These are phyloP conservation scores for Globodera ellingtonae DNA, from an alignment of 1,140 invertebrate species.

Conservation along the genomic window DNA sequence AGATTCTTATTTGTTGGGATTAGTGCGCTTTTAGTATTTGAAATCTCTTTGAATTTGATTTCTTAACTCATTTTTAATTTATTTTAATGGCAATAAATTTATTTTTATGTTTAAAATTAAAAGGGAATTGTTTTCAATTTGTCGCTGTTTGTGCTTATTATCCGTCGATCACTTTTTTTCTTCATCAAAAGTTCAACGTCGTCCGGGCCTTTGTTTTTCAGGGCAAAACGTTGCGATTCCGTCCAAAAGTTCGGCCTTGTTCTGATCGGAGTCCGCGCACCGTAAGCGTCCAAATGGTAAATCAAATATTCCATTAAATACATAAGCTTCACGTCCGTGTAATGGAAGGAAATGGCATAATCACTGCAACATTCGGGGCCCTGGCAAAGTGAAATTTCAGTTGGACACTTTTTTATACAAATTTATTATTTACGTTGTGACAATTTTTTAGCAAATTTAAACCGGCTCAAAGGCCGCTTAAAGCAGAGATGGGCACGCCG, in stretches of 20 bases:
- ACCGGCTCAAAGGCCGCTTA: not conserved
- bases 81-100: no score
- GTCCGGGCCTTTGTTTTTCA: constrained; percentile 4
- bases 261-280: constrained; percentile 57
- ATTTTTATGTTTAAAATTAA: no score
- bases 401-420: not conserved
- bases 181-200: not conserved
- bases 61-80: no score
- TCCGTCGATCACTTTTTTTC: no score
- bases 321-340: constrained; percentile 87
- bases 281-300: constrained; percentile 86
- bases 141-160: no score
- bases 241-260: not conserved
- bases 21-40: no score
- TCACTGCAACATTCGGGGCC: constrained; percentile 65
- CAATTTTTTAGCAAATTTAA: not conserved
- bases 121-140: no score
- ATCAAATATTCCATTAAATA: constrained; percentile 91
- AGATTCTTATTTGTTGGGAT: no score
- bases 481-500: not conserved
- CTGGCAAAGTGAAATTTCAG: not conserved
- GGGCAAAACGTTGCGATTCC: not conserved
- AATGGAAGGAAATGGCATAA: constrained; percentile 90
- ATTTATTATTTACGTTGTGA: not conserved
- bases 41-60: no score